Evolutionary conservation across 2,797 vertebrate species (phyloP), one percentile per base, ranked within the genome.

Genomic region (Clamator glandarius): DNA sequence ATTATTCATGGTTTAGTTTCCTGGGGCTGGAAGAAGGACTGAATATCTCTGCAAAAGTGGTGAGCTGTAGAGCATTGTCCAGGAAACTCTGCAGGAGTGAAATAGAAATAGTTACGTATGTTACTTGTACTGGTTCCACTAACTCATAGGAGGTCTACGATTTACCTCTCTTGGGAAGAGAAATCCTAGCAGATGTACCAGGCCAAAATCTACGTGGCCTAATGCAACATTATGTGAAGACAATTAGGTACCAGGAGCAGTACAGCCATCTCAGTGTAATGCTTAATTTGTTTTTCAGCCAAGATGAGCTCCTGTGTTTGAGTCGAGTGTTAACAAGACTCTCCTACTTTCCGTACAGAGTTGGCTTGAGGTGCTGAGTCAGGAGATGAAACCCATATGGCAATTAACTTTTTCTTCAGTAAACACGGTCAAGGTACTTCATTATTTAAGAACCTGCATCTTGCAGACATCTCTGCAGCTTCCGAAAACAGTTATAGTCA

Each of bases 21-120:
- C 58, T 61, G 54, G 77, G 50, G 23, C 62, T 73, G 39, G 73
- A 83, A 77, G 68, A 54, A 72, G 17, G 23, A 41, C 39, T 55
- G 41, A 87, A 67, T n/a, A 58, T 25, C 39, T 72, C 48, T 31
- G 18, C 35, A 78, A 33, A 87, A 86, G 62, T 2, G 52, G 24
- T 61, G 35, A 72, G 17, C 84, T 81, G 25, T 25, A 57, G 48
- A 74, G 31, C 35, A 87, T 81, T 84, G 35, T 39, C 18, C 20
- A 33, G 41, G 58, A 66, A 75, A 70, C 75, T 42, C 48, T 62
- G 54, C 51, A 75, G 59, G 33, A 41, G 23, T 46, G 39, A 41
- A 73, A 35, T 1, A 1, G 39, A 41, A 73, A 35, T 1, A 1
- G n/a, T 72, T 78, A 42, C n/a, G 35, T 59, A 0, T 5, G 3